Evolutionary conservation across 2,113 vertebrate genomes (phyloP).

Genomic region (Phasianus colchicus): DNA sequence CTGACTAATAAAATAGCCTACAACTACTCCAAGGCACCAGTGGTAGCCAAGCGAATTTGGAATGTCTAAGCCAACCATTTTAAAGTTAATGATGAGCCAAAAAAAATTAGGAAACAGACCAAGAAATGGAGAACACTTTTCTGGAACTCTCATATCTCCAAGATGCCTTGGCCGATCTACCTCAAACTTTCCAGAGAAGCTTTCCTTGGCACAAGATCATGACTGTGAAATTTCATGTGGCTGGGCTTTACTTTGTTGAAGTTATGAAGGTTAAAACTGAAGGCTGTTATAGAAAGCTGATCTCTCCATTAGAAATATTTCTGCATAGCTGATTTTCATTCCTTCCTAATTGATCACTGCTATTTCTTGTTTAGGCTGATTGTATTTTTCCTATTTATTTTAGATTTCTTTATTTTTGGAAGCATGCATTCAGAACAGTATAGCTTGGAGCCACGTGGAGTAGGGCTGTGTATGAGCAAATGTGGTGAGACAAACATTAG

Average conservation of each 20-base stretch:
- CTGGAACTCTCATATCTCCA: slow-evolving; percentile 63
- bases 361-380: slow-evolving; percentile 5
- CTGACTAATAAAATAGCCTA: slow-evolving; percentile 56
- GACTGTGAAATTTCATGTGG: slow-evolving; percentile 55
- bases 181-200: slow-evolving; percentile 65
- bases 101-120: slow-evolving; percentile 61
- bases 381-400: slow-evolving; percentile 16
- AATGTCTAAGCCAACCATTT: slow-evolving; percentile 51
- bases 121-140: slow-evolving; percentile 66
- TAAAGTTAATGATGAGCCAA: slow-evolving; percentile 52
- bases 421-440: neutral
- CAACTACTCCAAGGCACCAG: slow-evolving; percentile 52
- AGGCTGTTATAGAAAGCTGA: slow-evolving; percentile 39
- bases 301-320: slow-evolving; percentile 46
- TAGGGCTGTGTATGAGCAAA: neutral
- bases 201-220: slow-evolving; percentile 52
- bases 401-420: neutral
- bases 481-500: neutral
- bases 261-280: slow-evolving; percentile 15
- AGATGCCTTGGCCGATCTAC: slow-evolving; percentile 50
- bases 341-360: neutral
- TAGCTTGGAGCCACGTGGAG: neutral
- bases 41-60: slow-evolving; percentile 57
- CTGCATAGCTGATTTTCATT: neutral
- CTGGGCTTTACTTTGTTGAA: slow-evolving; percentile 49